Evolutionary conservation across 2,888 invertebrate species (phyloP), one percentile per base, ranked within the genome.

Genomic region (Ptychoptera contaminata): DNA sequence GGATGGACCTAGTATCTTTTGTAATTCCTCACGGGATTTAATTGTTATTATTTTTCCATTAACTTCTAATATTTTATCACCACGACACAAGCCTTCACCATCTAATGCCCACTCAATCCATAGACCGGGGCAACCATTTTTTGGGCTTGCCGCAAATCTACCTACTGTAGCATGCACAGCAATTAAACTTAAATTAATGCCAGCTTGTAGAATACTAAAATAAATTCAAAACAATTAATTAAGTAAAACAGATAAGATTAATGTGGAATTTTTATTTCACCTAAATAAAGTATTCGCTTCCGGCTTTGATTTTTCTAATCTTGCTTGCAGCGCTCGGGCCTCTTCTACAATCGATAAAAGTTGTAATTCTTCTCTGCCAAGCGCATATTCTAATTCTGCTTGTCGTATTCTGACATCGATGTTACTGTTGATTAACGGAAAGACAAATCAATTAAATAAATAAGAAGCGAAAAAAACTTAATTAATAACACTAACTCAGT

Each of bases 371-470:
- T 91, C 90, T 39, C 88, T 73, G 1, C 90, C 90, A 51, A 88
- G 67, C 60, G 87, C 81, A 63, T 88, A 90, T 60, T 90, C 90
- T 53, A 90, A 67, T 65, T 91, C 91, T 0, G 91, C 91, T 59
- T 90, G 88, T 57, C 87, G 82, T 59, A 91, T 90, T 52, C 88
- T 73, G 40, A 82, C 80, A 63, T 91, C 90, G 47, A 90, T 90
- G 63, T 88, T 88, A 56, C 88, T 88, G 63, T 2, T n/a, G n/a
- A n/a, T 63, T 62, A 52, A 45, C 35, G 43, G 39, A 43, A 23
- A 37, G 36, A 37, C 9, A 16, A 2, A 10, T 38, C 23, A 12
- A 12, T 12, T 14, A 12, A 43, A 16, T 38, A 38, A 42, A 37
- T 41, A 44, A 43, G 12, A 16, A 42, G 36, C n/a, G 10, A 16